Evolutionary conservation across 2,113 vertebrate species (phyloP), one percentile per base, ranked within the genome.

Genomic region (Larimichthys polyactis): DNA sequence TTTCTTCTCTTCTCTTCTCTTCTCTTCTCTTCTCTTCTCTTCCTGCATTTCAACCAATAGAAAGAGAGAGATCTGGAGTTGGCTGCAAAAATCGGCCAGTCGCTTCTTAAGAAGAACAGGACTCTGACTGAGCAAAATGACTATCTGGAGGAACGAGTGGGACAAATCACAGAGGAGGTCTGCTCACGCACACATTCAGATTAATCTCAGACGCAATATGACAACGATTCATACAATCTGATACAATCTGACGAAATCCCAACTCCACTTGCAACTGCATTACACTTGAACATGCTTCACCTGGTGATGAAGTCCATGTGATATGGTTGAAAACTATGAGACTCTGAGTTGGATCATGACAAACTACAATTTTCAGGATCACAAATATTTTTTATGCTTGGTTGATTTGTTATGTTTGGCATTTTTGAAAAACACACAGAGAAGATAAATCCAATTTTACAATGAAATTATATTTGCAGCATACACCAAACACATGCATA

Each of bases 31-130:
- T 32, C 32, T 75, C 15, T 60, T 27, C 12, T 52, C 14, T 63
- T 81, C 20, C 15, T 58, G 3, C n/a, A 4, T 51, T 66, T 67
- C 40, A 71, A 85, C 79, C 49, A 22, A 65, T 71, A 99, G 98
- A 99, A 99, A 98, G 98, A 99, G 94, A 95, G 98, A 77, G 98
- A 99, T 92, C 88, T 99, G 91, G 98, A 99, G 91, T 92, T 99
- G 93, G 97, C 98, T 27, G 98, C 98, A 59, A 96, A 96, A 62
- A 99, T 99, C 12, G 98, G 98, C 84, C 98, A 99, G 90, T 98
- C 98, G 0, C 95, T 99, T 67, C 80, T 99, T 57, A 99, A 98
- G 95, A 99, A 99, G 94, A 99, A 99, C 91, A 96, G 95, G 73
- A 94, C 91, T 6, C 94, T 99, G 64, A 97, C 96, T 0, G 97